Evolutionary conservation across 2,797 vertebrate species (phyloP).

Genomic region (Dromococcyx pavoninus): DNA sequence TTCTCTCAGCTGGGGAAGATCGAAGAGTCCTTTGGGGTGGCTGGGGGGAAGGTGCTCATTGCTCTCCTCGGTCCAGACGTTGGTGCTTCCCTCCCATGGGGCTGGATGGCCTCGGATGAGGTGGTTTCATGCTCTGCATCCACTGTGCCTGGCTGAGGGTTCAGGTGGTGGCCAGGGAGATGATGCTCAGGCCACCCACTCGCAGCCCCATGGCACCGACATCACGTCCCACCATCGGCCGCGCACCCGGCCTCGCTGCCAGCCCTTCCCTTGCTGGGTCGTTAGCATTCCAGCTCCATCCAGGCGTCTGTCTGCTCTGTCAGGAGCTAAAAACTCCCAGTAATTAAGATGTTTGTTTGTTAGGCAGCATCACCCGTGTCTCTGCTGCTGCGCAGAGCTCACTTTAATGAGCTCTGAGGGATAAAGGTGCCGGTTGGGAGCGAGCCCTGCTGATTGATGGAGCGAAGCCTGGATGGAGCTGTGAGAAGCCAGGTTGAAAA

Average conservation of each 20-base stretch:
- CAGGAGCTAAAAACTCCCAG: background rate
- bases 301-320: background rate
- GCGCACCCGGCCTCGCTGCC: accelerated
- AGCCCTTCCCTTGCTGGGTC: background rate
- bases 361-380: background rate
- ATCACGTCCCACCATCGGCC: background rate
- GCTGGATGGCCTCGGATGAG: background rate
- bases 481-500: background rate
- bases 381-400: background rate
- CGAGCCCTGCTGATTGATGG: background rate
- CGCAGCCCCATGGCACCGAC: background rate
- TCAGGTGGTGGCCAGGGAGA: background rate
- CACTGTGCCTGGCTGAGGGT: background rate
- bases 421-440: accelerated
- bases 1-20: background rate
- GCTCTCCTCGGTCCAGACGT: accelerated
- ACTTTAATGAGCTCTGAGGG: background rate
- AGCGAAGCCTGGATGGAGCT: background rate
- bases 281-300: background rate
- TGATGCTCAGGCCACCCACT: background rate
- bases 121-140: background rate
- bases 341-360: background rate
- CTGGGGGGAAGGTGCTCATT: accelerated
- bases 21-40: background rate
- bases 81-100: accelerated